Evolutionary conservation across 2,888 invertebrate species (phyloP), one percentile per base, ranked within the genome.

Genomic region (Rhamphomyia laevipes): DNA sequence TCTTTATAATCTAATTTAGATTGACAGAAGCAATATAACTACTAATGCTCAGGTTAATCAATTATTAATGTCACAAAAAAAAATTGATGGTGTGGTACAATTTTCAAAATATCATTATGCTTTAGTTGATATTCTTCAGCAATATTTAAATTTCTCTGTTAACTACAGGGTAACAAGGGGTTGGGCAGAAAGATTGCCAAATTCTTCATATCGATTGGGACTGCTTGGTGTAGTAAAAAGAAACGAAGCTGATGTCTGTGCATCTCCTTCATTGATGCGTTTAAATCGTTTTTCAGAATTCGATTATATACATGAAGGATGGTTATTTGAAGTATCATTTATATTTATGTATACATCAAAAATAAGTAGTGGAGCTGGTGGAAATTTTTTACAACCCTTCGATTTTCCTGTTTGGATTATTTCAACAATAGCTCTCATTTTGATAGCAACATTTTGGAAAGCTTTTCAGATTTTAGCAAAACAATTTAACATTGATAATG

Each of bases 181-280:
- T n/a, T 69, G 68, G 68, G 63, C 65, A 16, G 67, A 68, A 11
- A 57, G 63, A 27, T 54, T 68, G 47, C 60, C 58, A 10, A 62
- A 62, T 42, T 58, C 63, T 6, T 59, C 59, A 16, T 68, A 59
- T 56, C 65, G 68, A 0, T 51, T 69, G 16, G 68, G 68, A 0
- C 52, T 66, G 10, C 47, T 69, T 16, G 68, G 68, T 2, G 61
- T 66, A 21, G 47, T 68, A 17, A 57, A 54, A 52, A 59, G 68
- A 10, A 65, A 67, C 50, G 68, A 69, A 51, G 67, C 62, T 3
- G 68, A 69, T 51, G 59, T 69, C 53, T 66, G 62, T 1, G 64
- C 65, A 4, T 61, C 68, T 3, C 65, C 65, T 13, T 57, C 58
- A n/a, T 65, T 67, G 13, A 64, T 62, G 56, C 60, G 65, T 13